Evolutionary conservation across 1,140 invertebrate genomes (phyloP), one percentile per base, ranked within the genome.

Genomic region (Dendrolimus punctatus): DNA sequence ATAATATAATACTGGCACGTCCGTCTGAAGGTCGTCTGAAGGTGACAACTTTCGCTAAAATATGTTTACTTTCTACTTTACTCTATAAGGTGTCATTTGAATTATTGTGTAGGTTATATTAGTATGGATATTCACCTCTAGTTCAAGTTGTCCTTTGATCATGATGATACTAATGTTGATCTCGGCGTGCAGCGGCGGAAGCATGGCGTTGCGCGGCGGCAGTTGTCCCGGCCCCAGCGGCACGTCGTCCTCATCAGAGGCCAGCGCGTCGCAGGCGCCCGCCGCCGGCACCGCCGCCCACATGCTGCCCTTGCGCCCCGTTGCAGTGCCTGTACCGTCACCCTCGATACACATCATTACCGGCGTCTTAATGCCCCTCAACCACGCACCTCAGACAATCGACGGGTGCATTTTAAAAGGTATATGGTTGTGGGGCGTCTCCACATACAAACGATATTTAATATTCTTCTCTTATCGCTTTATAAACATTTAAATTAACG

Each of bases 131-230:
- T 37, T 58, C 5, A 98, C 94, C 83, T 97, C 95, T 8, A 98
- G 93, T 82, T 97, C 95, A 8, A 98, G 90, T 71, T 95, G 95
- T 62, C 95, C 95, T 86, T 97, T 97, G 68, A 95, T 95, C 85
- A 97, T 93, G 64, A 95, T 90, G 56, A 98, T 92, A 37, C 94
- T 95, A 71, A 98, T 87, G 73, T 95, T 95, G 44, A 98, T 91
- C 80, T 97, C 94, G 6, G 95, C 93, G 60, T 90, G 89, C 41
- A 90, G 90, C 57, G 91, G 92, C 85, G 88, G 88, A 51, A 93
- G 78, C 49, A 90, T 90, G 58, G 91, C 92, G 65, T 92, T 93
- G 57, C 92, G 90, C 37, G 94, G 94, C 76, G 91, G 90, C 66
- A 95, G 89, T 75, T 95, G 94, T 46, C 93, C 93, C 23, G 93